Evolutionary conservation across 2,797 vertebrate genomes (phyloP).

Genomic region (Rallus crepitans): DNA sequence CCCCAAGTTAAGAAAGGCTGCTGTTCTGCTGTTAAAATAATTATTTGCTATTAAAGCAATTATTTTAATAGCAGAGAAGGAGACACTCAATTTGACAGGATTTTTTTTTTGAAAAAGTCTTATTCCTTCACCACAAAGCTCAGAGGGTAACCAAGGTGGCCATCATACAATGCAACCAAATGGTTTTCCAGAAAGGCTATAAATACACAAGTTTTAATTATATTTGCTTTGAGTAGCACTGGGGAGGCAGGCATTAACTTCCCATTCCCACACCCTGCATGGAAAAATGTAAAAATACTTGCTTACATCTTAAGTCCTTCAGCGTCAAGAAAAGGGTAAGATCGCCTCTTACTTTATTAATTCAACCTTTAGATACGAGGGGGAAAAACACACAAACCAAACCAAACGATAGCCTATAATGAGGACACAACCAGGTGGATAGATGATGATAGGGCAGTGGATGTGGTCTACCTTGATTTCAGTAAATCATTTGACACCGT

Average conservation of each 20-base stretch:
- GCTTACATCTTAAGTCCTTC: not conserved
- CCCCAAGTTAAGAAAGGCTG: constrained; percentile 60
- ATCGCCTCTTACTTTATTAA: not conserved
- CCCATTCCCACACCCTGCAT: not conserved
- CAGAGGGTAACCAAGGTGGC: constrained; percentile 16
- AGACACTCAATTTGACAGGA: constrained; percentile 55
- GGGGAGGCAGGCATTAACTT: not conserved
- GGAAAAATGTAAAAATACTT: not conserved
- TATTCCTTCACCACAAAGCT: not conserved
- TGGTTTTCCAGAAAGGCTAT: constrained; percentile 9
- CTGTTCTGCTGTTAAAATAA: constrained; percentile 61
- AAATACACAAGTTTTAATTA: constrained; percentile 49
- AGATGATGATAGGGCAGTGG: no score
- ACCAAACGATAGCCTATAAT: not conserved
- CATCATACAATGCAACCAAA: not conserved
- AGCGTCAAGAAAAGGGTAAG: not conserved
- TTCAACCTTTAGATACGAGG: not conserved
- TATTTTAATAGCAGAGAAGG: constrained; percentile 62
- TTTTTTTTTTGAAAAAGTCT: constrained; percentile 4
- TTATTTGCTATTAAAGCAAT: constrained; percentile 70
- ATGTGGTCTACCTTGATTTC: no score
- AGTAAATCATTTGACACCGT: no score
- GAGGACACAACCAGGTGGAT: no score
- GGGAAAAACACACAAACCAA: not conserved
- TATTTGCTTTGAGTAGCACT: not conserved